Evolutionary conservation across 2,113 vertebrate species (phyloP).

Genomic region (Baryphthengus martii): DNA sequence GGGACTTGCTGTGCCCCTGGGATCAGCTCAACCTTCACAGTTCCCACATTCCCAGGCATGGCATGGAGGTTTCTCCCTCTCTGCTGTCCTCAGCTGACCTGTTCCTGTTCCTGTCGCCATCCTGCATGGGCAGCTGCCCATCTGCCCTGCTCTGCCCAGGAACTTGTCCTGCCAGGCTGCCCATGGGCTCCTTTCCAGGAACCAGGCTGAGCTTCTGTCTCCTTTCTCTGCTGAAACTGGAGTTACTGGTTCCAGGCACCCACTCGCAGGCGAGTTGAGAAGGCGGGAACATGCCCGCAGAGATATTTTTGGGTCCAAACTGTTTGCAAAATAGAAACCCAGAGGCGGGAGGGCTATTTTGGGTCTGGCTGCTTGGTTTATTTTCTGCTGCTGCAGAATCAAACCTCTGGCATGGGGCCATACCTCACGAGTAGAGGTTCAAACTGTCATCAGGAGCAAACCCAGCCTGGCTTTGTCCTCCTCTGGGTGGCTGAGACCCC

Average conservation of each 20-base stretch:
- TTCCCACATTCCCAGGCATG: fast-evolving
- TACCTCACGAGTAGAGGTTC: not conserved
- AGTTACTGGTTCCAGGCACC: not conserved
- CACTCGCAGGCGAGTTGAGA: not conserved
- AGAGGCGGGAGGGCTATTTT: not conserved
- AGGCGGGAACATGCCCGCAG: not conserved
- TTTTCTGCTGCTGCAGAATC: not conserved
- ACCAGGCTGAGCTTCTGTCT: not conserved
- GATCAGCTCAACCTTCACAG: not conserved
- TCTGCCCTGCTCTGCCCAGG: fast-evolving
- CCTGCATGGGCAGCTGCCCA: not conserved
- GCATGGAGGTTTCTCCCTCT: not conserved
- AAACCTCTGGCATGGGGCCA: not conserved
- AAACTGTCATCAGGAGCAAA: not conserved
- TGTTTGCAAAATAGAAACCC: not conserved
- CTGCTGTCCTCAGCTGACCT: not conserved
- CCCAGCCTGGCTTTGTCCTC: not conserved
- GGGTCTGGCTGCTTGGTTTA: not conserved
- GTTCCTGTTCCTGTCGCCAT: not conserved
- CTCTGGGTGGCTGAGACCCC: not conserved
- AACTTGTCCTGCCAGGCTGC: not conserved
- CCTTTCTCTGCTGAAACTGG: not conserved
- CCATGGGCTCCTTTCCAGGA: not conserved
- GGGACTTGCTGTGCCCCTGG: fast-evolving
- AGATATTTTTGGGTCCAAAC: not conserved